Evolutionary conservation across 2,888 invertebrate species (phyloP).

Genomic region (Papilio protenor): DNA sequence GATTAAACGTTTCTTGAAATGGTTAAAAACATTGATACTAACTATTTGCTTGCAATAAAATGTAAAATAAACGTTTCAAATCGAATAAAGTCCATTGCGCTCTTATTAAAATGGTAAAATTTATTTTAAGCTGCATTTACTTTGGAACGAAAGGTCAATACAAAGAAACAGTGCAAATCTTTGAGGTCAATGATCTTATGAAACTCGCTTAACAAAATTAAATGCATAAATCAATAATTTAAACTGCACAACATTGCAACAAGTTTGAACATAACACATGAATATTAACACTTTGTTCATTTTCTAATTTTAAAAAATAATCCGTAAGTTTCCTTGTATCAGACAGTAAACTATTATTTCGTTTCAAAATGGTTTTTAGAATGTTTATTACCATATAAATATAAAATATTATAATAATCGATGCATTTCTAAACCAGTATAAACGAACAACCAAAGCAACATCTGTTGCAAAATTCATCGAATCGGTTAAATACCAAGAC

Average conservation of each 20-base stretch:
- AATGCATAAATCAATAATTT: neutral
- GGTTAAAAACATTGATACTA: too few relatives aligned
- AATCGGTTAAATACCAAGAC: neutral
- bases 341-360: neutral
- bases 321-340: neutral
- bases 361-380: neutral
- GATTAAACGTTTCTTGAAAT: too few relatives aligned
- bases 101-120: neutral
- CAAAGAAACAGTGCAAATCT: neutral
- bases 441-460: neutral
- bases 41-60: neutral
- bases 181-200: neutral
- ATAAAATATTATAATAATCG: neutral
- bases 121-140: neutral
- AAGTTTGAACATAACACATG: neutral
- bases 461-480: neutral
- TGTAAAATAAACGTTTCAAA: neutral
- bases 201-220: neutral
- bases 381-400: neutral
- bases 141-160: neutral
- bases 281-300: neutral
- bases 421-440: neutral
- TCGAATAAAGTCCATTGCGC: neutral
- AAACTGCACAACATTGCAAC: slow-evolving; percentile 1
- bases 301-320: neutral